Evolutionary conservation across 2,888 invertebrate genomes (phyloP).

Genomic region (Tolmerus cingulatus): DNA sequence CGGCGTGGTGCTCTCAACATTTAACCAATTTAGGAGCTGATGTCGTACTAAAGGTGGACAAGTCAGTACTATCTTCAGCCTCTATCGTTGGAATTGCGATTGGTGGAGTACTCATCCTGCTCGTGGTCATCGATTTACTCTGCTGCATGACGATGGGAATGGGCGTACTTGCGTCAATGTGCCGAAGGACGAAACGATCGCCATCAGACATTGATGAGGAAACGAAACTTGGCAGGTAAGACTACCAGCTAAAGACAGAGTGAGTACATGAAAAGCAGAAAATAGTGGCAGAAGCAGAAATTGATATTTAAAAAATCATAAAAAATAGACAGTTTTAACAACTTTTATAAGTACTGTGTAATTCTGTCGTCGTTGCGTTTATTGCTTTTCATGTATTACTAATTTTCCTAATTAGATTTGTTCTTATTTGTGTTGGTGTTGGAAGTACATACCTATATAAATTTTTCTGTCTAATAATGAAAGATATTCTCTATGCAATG

Average conservation of each 20-base stretch:
- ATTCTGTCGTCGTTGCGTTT: not conserved
- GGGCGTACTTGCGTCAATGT: slow-evolving; percentile 75
- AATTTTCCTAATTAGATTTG: not conserved
- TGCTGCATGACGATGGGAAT: slow-evolving; percentile 75
- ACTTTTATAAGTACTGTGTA: not conserved
- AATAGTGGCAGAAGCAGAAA: not conserved
- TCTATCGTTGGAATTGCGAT: slow-evolving; percentile 87
- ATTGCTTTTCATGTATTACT: not conserved
- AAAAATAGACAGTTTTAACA: not conserved
- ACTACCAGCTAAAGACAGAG: not conserved
- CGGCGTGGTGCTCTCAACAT: not conserved
- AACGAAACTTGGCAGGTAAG: slow-evolving; percentile 85
- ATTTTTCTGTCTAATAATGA: not conserved
- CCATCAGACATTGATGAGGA: slow-evolving; percentile 75
- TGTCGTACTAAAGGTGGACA: slow-evolving; percentile 60
- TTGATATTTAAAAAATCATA: not conserved
- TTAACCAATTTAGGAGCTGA: slow-evolving; percentile 56
- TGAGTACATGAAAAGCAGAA: not conserved
- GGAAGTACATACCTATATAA: not conserved
- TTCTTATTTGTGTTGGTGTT: slow-evolving; percentile 1
- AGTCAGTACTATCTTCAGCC: slow-evolving; percentile 63
- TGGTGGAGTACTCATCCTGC: slow-evolving; percentile 78
- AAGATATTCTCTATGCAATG: not conserved
- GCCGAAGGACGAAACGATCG: slow-evolving; percentile 65
- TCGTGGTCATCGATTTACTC: slow-evolving; percentile 85